Percentiles rank a stretch among this genome's conserved stretches.
phyloP scores from a whole-genome alignment of 2,113 vertebrate genomes.

The Carassius auratus region DNA sequence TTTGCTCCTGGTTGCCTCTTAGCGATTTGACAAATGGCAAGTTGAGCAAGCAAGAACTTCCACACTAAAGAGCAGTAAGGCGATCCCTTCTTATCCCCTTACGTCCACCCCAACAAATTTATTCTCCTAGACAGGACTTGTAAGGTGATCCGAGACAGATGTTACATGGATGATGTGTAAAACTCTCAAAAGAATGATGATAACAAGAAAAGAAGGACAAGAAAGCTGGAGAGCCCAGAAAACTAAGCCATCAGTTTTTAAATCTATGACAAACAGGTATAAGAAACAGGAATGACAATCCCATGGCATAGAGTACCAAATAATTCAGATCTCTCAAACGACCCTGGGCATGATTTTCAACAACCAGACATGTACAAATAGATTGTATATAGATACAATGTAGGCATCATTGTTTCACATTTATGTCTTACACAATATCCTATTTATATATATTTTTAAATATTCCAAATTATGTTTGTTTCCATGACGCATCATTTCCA shows the following conservation, averaged over 20 bases:
- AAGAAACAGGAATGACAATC: background rate
- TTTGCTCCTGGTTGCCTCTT: background rate
- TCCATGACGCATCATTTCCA: background rate
- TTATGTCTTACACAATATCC: no score
- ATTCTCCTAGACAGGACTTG: conserved; percentile 12
- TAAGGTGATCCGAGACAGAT: conserved; percentile 44
- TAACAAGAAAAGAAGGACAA: background rate
- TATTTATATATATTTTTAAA: background rate
- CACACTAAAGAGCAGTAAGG: conserved; percentile 16
- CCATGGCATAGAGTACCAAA: background rate
- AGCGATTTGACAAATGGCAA: conserved; percentile 4
- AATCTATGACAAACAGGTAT: background rate
- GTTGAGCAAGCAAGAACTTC: conserved; percentile 10
- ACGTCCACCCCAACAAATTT: conserved; percentile 13
- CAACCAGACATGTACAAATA: background rate
- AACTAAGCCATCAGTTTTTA: background rate
- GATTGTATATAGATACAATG: no score
- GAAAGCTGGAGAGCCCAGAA: background rate
- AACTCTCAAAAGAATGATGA: background rate
- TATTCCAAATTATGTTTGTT: background rate
- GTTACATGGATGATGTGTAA: conserved; percentile 27
- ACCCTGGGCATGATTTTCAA: background rate
- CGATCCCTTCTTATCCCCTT: conserved; percentile 2
- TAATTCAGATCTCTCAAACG: background rate
- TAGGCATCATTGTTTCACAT: no score